Evolutionary conservation across 2,888 invertebrate species (phyloP).

Genomic region (Eudasyphora cyanicolor): DNA sequence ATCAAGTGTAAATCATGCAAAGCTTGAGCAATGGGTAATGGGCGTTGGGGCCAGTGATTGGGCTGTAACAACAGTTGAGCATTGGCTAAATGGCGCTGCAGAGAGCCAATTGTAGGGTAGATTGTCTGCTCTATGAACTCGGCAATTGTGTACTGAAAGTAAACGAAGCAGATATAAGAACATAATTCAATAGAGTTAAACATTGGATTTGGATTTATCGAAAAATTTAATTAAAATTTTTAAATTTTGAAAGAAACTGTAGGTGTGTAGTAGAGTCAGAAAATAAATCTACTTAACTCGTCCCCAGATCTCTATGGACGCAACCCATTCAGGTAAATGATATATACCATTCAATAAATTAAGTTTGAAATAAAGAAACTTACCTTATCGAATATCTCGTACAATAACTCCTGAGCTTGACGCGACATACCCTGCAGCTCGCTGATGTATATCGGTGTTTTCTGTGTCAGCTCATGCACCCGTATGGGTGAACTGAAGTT

Average conservation of each 20-base stretch:
- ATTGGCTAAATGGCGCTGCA: conserved; percentile 82
- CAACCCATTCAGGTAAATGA: too few species aligned
- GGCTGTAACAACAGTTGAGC: conserved; percentile 81
- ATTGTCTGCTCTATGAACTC: conserved; percentile 86
- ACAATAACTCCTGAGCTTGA: conserved; percentile 82
- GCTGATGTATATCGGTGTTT: conserved; percentile 83
- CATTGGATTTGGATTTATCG: too few species aligned
- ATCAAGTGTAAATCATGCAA: conserved; percentile 70
- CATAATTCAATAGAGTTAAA: too few species aligned
- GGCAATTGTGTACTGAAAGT: conserved; percentile 78
- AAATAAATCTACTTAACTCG: too few species aligned
- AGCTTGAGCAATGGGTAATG: conserved; percentile 80
- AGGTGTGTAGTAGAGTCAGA: too few species aligned
- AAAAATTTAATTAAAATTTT: too few species aligned
- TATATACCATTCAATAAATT: too few species aligned
- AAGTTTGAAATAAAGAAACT: too few species aligned
- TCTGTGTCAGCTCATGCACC: conserved; percentile 83
- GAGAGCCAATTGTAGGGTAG: conserved; percentile 80
- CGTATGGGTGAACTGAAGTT: conserved; percentile 86
- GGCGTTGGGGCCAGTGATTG: conserved; percentile 83
- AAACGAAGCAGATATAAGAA: neutral
- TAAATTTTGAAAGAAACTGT: too few species aligned
- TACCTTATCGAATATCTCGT: conserved; percentile 82
- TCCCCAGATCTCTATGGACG: too few species aligned
- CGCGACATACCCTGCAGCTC: conserved; percentile 81